phyloP scores from a whole-genome alignment of 2,797 vertebrate species.

The Rhinogobio ventralis region DNA sequence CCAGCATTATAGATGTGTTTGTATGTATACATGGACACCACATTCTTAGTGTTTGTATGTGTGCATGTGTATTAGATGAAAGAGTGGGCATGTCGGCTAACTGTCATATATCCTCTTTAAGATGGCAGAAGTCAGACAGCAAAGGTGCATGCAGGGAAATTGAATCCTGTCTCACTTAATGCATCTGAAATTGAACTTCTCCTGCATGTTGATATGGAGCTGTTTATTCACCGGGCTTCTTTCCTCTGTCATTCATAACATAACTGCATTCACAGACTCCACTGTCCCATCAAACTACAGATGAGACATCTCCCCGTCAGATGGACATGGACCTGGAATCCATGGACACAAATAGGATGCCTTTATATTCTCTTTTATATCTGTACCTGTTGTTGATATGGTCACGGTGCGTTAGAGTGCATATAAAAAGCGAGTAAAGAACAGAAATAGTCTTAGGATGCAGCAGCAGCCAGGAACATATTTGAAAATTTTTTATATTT shows the following conservation, averaged over 20 bases:
- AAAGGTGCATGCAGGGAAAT: constrained; percentile 68
- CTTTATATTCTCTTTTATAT: neutral
- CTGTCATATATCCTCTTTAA: constrained; percentile 14
- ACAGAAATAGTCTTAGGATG: neutral
- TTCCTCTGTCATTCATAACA: constrained; percentile 63
- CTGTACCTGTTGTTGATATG: neutral
- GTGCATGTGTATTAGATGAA: constrained; percentile 61
- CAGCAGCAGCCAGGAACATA: neutral
- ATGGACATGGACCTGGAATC: constrained; percentile 12
- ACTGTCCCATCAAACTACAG: constrained; percentile 29
- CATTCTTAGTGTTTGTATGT: constrained; percentile 1
- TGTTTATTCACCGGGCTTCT: constrained; percentile 63
- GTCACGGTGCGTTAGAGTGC: neutral
- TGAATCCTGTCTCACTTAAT: constrained; percentile 71
- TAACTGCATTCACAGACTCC: constrained; percentile 38
- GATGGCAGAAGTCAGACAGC: constrained; percentile 61
- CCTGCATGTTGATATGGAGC: constrained; percentile 65
- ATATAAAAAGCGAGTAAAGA: neutral
- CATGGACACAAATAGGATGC: neutral
- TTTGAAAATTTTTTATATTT: neutral
- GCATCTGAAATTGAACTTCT: constrained; percentile 70
- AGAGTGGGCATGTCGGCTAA: neutral
- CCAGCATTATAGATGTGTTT: constrained; percentile 27
- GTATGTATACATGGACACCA: neutral
- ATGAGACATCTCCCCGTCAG: constrained; percentile 39